Evolutionary conservation across 2,888 invertebrate species (phyloP), one percentile per base, ranked within the genome.

Genomic region (Opisthograptis luteolata): DNA sequence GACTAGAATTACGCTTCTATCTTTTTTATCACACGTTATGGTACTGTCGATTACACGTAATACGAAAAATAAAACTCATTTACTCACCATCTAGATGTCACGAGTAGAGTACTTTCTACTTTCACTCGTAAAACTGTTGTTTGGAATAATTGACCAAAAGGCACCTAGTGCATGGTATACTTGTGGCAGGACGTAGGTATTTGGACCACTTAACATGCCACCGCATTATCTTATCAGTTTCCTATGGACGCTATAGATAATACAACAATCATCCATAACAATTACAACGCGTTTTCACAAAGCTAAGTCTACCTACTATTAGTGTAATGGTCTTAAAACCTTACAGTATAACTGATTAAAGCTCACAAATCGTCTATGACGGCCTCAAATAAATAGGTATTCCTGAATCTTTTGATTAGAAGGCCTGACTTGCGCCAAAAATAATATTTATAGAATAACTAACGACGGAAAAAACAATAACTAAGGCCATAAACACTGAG

Each of bases 391-490:
- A 68, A 66, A 70, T 70, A 64, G 46, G 58, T 60, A 59, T 63
- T 67, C 48, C 47, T 55, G 69, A 75, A 63, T 73, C 66, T 77
- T 72, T 69, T 66, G 68, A 74, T 69, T 76, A 79, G 75, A 65
- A 70, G 77, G 73, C 76, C 76, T 75, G 77, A 78, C 77, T 73
- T 27, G 22, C 60, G 77, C 77, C 81, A 75, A 79, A 81, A 82
- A 82, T 80, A 81, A 79, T 76, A 76, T n/a, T n/a, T n/a, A n/a
- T 70, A 70, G 68, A 70, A 57, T 73, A 78, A 73, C 63, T 76
- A 76, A 75, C 72, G 70, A 69, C 66, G 70, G 66, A 67, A 75
- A 73, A 79, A 79, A 84, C 73, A 82, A 80, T 81, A 80, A 81
- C 70, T 70, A 69, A 64, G 72, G 76, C 67, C 72, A 79, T 84